Evolutionary conservation across 2,797 vertebrate genomes (phyloP), one percentile per base, ranked within the genome.

Genomic region (Alfaro cultratus): DNA sequence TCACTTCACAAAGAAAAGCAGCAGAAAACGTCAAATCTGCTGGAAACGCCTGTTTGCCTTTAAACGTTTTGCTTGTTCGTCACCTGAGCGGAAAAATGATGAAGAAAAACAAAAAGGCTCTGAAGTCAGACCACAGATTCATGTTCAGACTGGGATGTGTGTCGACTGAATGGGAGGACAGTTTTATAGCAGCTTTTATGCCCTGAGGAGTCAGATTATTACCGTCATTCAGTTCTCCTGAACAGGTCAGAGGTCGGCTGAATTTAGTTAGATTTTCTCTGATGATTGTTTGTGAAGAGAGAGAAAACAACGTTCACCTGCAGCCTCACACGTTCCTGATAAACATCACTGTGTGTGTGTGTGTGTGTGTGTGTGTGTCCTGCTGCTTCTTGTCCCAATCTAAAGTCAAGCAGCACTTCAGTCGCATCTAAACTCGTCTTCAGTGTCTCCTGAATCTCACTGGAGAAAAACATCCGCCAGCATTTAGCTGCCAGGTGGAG

Each of bases 351-450:
- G 47, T 21, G 47, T 51, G 49, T 51, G 49, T 23, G 49, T 49
- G 47, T 2, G 16, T 29, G 71, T 73, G 46, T 4, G 46, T 16
- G 46, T 46, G 46, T 16, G 46, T 46, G 46, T 26, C 0, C 1
- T 0, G 15, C 70, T 34, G 74, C 74, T 85, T 31, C 80, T 85
- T 85, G 64, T 73, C 76, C 4, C n/a, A 16, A 43, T 55, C 78
- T 36, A 64, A 0, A 45, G 57, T 79, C 49, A n/a, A 7, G 31
- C 47, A 41, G n/a, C 51, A 29, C 23, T 83, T 87, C 34, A 36
- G 53, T 45, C 26, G n/a, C 9, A 49, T 5, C 53, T 43, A 0
- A 4, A 74, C 18, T 23, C 34, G 36, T 55, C 31, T 1, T 75
- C 45, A 62, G 5, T 15, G 83, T 79, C 64, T 29, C 76, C 78